Conservation (phyloP, 2,888 invertebrate genomes). For the Nemoura dubitans region DNA sequence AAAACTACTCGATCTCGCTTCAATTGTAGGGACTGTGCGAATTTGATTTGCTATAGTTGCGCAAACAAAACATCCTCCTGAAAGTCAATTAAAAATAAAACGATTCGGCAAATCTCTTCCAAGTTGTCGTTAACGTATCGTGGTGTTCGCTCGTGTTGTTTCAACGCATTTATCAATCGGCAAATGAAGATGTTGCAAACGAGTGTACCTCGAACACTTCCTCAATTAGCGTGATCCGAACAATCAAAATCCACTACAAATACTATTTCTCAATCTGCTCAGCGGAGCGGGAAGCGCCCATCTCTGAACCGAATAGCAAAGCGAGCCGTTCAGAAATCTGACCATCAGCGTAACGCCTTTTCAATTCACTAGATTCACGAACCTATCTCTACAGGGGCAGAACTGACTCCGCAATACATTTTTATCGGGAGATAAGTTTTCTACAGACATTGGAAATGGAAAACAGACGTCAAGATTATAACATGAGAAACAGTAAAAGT, state of each 20-base stretch:
- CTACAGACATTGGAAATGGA: background rate
- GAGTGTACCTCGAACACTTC: background rate
- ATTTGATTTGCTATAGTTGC: too few species aligned
- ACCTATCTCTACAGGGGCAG: too few species aligned
- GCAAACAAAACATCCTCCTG: too few species aligned
- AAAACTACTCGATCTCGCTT: too few species aligned
- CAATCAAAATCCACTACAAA: background rate
- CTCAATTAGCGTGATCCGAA: background rate
- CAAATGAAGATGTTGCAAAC: background rate
- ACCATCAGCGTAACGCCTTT: background rate
- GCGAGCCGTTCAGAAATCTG: background rate
- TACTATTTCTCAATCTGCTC: background rate
- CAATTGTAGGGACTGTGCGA: too few species aligned
- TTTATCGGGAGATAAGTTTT: background rate
- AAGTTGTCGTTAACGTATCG: background rate
- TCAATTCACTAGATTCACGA: background rate
- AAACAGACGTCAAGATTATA: background rate
- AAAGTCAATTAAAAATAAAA: too few species aligned
- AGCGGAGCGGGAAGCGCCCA: background rate
- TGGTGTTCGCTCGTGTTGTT: background rate
- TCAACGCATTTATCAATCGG: background rate
- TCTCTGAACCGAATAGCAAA: background rate
- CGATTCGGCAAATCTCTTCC: background rate
- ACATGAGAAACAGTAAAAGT: background rate
- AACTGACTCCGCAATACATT: background rate